Evolutionary conservation across 2,888 invertebrate species (phyloP).

Genomic region (Keiferia lycopersicella): DNA sequence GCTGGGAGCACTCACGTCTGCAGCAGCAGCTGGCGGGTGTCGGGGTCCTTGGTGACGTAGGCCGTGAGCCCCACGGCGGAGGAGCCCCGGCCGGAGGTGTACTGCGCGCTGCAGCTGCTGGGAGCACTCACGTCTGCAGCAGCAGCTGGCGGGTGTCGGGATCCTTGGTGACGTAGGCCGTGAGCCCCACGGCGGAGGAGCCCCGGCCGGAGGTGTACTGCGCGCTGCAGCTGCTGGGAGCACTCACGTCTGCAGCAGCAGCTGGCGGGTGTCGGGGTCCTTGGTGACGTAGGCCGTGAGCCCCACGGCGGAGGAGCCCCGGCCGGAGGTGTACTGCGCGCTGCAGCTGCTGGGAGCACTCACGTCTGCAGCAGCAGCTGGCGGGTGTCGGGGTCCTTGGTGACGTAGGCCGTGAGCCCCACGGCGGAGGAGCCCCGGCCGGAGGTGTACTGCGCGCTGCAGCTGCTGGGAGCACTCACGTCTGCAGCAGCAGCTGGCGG

Average conservation of each 20-base stretch:
- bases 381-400: constrained; percentile 97
- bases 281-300: too few species aligned
- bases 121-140: constrained; percentile 88
- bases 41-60: too few species aligned
- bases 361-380: constrained; percentile 97
- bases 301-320: too few species aligned
- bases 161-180: constrained; percentile 98
- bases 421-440: constrained; percentile 99
- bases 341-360: too few species aligned
- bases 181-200: constrained; percentile 98
- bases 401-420: constrained; percentile 98
- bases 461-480: constrained; percentile 96
- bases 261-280: constrained; percentile 99
- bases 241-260: constrained; percentile 95
- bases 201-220: constrained; percentile 99
- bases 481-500: constrained; percentile 95
- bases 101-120: too few species aligned
- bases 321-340: too few species aligned
- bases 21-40: too few species aligned
- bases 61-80: too few species aligned
- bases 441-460: constrained; percentile 99
- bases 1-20: too few species aligned
- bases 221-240: too few species aligned
- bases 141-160: constrained; percentile 97
- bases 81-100: too few species aligned